Evolutionary conservation across 1,140 invertebrate species (phyloP), one percentile per base, ranked within the genome.

Genomic region (Choristoneura fumiferana): DNA sequence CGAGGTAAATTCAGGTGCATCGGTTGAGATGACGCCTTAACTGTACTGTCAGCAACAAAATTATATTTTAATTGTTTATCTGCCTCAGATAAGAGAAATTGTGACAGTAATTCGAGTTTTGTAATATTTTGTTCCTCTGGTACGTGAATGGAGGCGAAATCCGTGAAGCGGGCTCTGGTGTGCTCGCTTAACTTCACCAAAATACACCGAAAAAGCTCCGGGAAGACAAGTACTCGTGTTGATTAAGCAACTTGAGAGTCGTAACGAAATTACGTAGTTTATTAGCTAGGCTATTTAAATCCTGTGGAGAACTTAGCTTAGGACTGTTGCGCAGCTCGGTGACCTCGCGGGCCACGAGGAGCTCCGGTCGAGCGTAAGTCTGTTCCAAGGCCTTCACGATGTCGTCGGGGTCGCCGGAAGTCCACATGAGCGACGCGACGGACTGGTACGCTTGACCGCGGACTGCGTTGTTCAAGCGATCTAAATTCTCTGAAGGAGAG

Each of bases 361-460:
- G 34, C 35, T 55, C 54, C 13, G 54, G 54, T 4, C 54, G 54
- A 6, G 54, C 54, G 54, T 38, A 55, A 4, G 35, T 55, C 54
- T 55, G 54, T 35, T 55, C 54, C 14, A 55, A n/a, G 3, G 35
- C 17, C 2, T 36, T 8, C 35, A 55, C 35, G 54, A 55, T 17
- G 4, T 55, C 54, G 4, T 37, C 35, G 9, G 54, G 54, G 14
- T 37, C 35, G 14, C 35, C 12, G 4, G 35, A 37, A 0, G 35
- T 18, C 54, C 52, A 54, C 33, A 54, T n/a, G 10, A 35, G 34
- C 14, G 52, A 54, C 34, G 52, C 52, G 4, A 54, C 52, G 4
- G 52, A 34, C 33, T 54, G 35, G 35, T 38, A 38, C 34, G 54
- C 36, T n/a, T 33, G 29, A 13, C 52, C 52, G 10, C 54, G 54